Percentiles rank a stretch among this genome's conserved stretches.
phyloP scores from a whole-genome alignment of 2,888 invertebrate species.

The Diachrysia chrysitis region DNA sequence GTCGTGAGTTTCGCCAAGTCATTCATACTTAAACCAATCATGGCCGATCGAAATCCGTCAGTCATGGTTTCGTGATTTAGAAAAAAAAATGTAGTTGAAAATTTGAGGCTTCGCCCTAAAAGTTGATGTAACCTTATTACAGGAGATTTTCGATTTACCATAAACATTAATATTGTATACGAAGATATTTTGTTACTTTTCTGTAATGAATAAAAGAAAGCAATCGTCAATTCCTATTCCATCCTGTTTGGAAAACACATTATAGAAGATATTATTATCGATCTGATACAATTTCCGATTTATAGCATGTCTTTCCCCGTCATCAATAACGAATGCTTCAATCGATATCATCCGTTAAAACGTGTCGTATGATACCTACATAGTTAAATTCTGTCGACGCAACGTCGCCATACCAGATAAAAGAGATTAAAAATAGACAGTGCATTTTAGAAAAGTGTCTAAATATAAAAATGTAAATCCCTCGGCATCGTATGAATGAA shows the following conservation, averaged over 20 bases:
- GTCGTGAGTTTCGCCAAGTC: not conserved
- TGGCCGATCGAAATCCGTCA: not conserved
- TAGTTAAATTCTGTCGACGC: not conserved
- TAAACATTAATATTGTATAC: too few species aligned
- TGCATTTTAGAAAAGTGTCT: not conserved
- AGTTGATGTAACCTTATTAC: not conserved
- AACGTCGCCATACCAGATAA: not conserved
- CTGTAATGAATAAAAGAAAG: not conserved
- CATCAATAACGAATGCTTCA: conserved; percentile 1
- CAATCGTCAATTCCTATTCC: not conserved
- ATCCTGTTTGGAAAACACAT: not conserved
- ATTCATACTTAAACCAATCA: not conserved
- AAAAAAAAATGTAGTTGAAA: not conserved
- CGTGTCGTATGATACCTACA: conserved; percentile 1
- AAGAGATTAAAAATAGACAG: conserved; percentile 1
- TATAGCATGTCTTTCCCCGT: conserved; percentile 1
- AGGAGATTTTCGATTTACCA: not conserved
- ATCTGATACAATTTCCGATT: not conserved
- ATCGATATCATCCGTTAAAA: not conserved
- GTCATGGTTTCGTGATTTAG: not conserved
- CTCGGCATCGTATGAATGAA: not conserved
- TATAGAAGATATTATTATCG: not conserved
- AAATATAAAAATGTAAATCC: conserved; percentile 1
- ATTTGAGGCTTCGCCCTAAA: not conserved
- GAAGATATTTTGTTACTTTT: too few species aligned